Percentiles rank a stretch among this genome's conserved stretches.
phyloP scores from a whole-genome alignment of 2,797 vertebrate genomes.

The Ateles fusciceps region DNA sequence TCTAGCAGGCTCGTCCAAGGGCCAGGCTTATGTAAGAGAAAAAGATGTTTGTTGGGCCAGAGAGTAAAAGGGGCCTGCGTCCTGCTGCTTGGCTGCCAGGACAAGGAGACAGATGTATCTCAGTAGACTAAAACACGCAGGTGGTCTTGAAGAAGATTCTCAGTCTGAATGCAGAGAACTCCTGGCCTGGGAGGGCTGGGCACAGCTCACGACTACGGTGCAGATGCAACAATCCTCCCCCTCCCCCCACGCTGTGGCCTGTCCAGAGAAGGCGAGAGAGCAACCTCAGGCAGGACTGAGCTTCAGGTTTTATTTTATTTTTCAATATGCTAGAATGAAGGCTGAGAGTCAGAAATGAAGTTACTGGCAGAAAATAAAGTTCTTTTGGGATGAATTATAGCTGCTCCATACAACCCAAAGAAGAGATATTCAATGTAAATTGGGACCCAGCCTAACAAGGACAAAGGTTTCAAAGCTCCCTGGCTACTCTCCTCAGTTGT shows the following conservation, averaged over 20 bases:
- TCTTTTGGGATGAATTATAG: neutral
- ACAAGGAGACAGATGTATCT: neutral
- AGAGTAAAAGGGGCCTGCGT: neutral
- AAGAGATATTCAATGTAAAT: neutral
- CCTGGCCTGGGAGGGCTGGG: neutral
- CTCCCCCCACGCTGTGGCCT: neutral
- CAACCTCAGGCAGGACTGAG: neutral
- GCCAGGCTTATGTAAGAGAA: neutral
- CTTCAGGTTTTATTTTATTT: neutral
- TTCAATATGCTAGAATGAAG: neutral
- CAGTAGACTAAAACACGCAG: neutral
- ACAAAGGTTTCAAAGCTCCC: neutral
- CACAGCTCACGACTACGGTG: neutral
- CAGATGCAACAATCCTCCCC: neutral
- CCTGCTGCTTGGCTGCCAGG: neutral
- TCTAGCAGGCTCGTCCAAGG: neutral
- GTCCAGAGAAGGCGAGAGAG: neutral
- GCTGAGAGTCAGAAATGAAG: neutral
- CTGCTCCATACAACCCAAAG: neutral
- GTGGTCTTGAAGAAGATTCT: neutral
- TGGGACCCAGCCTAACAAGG: neutral
- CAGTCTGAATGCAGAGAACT: no score
- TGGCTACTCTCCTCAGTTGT: neutral
- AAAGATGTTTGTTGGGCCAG: neutral
- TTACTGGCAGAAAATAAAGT: neutral